phyloP scores from a whole-genome alignment of 1,140 invertebrate genomes.

The Sweltsa coloradensis region DNA sequence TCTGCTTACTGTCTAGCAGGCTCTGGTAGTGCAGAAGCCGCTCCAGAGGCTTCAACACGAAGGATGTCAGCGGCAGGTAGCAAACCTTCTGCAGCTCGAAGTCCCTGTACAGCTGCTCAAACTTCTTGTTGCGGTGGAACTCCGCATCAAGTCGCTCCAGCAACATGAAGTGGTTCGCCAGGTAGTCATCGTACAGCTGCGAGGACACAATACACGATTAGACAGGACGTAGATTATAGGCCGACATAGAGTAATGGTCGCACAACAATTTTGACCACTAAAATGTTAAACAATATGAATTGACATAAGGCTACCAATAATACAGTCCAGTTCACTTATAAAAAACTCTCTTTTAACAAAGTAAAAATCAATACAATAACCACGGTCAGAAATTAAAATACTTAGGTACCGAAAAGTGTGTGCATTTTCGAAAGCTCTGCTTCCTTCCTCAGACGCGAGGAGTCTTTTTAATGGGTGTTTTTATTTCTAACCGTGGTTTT shows the following conservation, averaged over 20 bases:
- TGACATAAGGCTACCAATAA: too few species aligned
- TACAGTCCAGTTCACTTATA: too few species aligned
- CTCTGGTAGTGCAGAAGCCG: slow-evolving; percentile 75
- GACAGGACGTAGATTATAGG: not conserved
- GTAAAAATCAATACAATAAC: too few species aligned
- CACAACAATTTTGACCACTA: not conserved
- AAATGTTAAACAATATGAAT: too few species aligned
- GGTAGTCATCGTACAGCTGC: slow-evolving; percentile 66
- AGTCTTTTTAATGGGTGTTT: too few species aligned
- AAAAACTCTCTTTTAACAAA: too few species aligned
- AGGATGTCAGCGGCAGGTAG: slow-evolving; percentile 73
- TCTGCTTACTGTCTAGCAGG: slow-evolving; percentile 65
- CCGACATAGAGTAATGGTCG: not conserved
- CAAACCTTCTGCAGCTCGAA: slow-evolving; percentile 79
- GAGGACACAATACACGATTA: slow-evolving; percentile 21
- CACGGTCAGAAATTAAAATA: too few species aligned
- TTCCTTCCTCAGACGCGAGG: too few species aligned
- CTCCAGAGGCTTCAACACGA: slow-evolving; percentile 82
- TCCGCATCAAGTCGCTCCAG: slow-evolving; percentile 62
- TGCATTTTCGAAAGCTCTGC: too few species aligned
- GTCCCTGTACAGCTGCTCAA: slow-evolving; percentile 68
- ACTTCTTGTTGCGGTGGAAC: slow-evolving; percentile 53
- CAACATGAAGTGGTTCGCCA: slow-evolving; percentile 62
- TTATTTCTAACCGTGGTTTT: too few species aligned
- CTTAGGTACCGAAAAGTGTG: too few species aligned